A percentile compares a stretch with the other conserved stretches of the same genome.
These are phyloP conservation scores for Cisticola juncidis DNA, from an alignment of 2,113 vertebrate species.

Conservation along the genomic window DNA sequence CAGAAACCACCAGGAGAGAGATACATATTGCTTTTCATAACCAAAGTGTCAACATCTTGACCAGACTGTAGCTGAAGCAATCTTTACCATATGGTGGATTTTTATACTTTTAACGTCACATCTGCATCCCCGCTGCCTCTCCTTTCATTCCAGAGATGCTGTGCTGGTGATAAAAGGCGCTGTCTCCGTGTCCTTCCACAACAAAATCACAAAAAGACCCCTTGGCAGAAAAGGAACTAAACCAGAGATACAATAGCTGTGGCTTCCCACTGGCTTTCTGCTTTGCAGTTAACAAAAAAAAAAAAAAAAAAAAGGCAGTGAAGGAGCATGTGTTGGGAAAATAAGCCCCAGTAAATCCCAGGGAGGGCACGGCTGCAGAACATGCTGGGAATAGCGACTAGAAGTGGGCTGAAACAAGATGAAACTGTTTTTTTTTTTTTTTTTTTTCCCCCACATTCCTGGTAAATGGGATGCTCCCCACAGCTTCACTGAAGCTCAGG, in stretches of 20 bases:
- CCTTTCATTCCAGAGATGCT: constrained; percentile 49
- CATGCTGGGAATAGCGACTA: neutral
- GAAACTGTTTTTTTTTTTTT: neutral
- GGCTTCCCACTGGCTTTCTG: constrained; percentile 62
- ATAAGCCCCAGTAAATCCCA: constrained; percentile 42
- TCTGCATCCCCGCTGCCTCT: constrained; percentile 61
- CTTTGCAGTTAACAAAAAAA: neutral
- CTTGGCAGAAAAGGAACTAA: constrained; percentile 60
- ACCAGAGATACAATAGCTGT: constrained; percentile 57
- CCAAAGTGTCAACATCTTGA: constrained; percentile 73
- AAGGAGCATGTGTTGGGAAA: constrained; percentile 35
- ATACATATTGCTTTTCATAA: constrained; percentile 76
- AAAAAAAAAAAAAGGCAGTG: neutral
- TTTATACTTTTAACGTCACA: constrained; percentile 60
- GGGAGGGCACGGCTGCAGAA: neutral
- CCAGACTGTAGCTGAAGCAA: constrained; percentile 59
- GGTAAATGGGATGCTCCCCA: neutral
- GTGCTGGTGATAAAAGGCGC: constrained; percentile 45
- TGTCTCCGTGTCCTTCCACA: constrained; percentile 57
- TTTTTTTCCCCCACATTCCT: neutral
- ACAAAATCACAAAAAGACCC: constrained; percentile 60
- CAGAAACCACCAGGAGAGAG: constrained; percentile 73
- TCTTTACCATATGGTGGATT: constrained; percentile 73
- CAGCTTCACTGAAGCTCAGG: neutral
- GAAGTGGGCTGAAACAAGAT: neutral